Evolutionary conservation across 2,888 invertebrate genomes (phyloP).

Genomic region (Stomorhina lunata): DNA sequence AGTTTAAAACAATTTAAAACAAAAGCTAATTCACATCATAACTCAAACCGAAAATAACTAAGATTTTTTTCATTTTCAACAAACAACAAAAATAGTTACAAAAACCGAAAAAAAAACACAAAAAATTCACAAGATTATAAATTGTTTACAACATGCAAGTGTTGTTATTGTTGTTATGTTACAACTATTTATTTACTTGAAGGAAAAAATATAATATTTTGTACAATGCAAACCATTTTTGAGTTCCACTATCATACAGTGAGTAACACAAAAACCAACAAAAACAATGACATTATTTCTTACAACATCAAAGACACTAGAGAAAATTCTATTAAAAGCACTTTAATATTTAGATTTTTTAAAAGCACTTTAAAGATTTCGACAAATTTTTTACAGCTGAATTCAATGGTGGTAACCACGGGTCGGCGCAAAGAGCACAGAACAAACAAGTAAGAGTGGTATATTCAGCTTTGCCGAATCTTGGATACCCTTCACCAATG

Average conservation of each 20-base stretch:
- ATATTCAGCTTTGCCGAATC: too few species aligned
- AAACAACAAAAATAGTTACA: constrained; percentile 6
- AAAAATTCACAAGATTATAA: constrained; percentile 47
- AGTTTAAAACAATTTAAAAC: neutral
- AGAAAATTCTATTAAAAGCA: too few species aligned
- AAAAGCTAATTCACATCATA: constrained; percentile 48
- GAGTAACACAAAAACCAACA: neutral
- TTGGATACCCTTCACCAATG: too few species aligned
- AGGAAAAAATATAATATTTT: too few species aligned
- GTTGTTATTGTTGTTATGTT: neutral
- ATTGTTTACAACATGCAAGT: constrained; percentile 47
- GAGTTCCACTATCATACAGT: neutral
- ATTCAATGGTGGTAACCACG: too few species aligned
- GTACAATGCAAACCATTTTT: constrained; percentile 37
- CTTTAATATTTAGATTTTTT: too few species aligned
- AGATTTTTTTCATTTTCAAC: neutral
- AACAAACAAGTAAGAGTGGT: too few species aligned
- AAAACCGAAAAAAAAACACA: neutral
- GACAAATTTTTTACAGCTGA: too few species aligned
- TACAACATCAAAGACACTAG: constrained; percentile 40
- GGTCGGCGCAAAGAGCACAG: too few species aligned
- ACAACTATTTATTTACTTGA: constrained; percentile 3
- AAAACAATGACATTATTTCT: constrained; percentile 45
- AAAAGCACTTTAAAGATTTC: too few species aligned
- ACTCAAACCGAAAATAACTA: neutral